Base-by-base conservation (phyloP, 2,888 invertebrate genomes). In the Melanophora roralis region DNA sequence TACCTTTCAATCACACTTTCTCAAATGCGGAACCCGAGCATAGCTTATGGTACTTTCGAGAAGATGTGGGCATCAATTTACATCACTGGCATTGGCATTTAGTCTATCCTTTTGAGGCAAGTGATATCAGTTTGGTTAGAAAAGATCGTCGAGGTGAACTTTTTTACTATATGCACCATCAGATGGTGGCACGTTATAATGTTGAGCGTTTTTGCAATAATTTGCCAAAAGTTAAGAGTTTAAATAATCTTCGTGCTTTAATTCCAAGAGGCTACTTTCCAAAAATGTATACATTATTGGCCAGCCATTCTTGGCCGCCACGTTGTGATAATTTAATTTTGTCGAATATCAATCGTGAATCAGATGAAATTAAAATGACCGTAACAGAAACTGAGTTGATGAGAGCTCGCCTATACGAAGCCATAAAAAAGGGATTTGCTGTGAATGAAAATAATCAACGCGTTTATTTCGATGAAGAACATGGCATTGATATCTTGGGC, bases 221-320 rank as follows among this genome's bases (percentile, higher is more conserved):
- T 4, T 86, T 96, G 84, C 86, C 91, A 0, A 92, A 94, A 0
- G 93, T 93, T 1, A 90, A 90, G 27, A 92, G 94, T 0, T 92
- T 92, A 83, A 92, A 91, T 82, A 92, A 95, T 87, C 92, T 94
- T 89, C 91, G 93, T 1, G 92, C 92, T 2, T 93, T 95, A 12
- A 94, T 96, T 82, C 88, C 89, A 0, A 95, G 96, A 87, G 96
- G 93, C 0, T 96, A 96, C 89, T 96, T 96, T 91, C 94, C 96
- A 2, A 96, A 96, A 89, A 90, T 96, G 86, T 95, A 95, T 89
- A 95, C 94, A 2, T 90, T 94, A 82, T 94, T 95, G 5, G 92
- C 95, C 23, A 94, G 94, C 84, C 91, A 95, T 0, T 91, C 93
- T 2, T 96, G 94, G 94, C 94, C 95, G 0, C 92, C 95, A 0